A percentile compares a stretch with the other conserved stretches of the same genome.
These are phyloP conservation scores for Helogale parvula DNA, from an alignment of 2,113 vertebrate species.

Conservation along the genomic window DNA sequence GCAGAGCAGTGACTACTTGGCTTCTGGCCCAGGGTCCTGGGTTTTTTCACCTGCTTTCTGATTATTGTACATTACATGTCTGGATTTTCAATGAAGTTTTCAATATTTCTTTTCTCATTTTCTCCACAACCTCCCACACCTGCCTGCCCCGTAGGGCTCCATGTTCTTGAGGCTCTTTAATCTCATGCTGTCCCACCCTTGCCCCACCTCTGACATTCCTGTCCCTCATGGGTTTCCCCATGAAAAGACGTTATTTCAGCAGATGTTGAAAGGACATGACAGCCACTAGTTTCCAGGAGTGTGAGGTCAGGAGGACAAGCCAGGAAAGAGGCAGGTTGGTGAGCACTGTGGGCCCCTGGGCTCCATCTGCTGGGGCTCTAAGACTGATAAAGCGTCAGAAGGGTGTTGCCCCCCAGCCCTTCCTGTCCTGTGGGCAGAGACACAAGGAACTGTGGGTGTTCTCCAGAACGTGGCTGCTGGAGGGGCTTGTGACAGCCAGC, in stretches of 20 bases:
- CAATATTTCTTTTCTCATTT: not conserved
- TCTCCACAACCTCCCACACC: not conserved
- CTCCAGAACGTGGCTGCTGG: not conserved
- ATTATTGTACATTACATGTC: not conserved
- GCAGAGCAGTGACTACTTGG: not conserved
- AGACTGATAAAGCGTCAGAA: not conserved
- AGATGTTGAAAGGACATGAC: not conserved
- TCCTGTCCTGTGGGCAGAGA: not conserved
- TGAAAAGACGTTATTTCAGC: too few species aligned
- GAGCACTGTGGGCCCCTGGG: not conserved
- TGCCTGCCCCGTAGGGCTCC: accelerated
- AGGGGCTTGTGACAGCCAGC: not conserved
- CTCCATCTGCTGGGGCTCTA: not conserved
- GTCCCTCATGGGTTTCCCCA: not conserved
- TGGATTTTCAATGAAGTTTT: not conserved
- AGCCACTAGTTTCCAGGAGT: not conserved
- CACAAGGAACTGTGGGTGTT: accelerated
- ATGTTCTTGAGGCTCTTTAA: not conserved
- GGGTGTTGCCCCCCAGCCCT: not conserved
- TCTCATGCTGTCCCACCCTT: not conserved
- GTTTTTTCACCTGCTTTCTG: not conserved
- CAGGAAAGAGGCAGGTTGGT: not conserved
- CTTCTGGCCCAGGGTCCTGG: too few species aligned
- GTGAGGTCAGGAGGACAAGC: not conserved
- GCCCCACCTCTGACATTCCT: not conserved